Percentiles rank a stretch among this genome's conserved stretches.
Conservation (phyloP, 2,797 vertebrate genomes). For the Coregonus ussuriensis region DNA sequence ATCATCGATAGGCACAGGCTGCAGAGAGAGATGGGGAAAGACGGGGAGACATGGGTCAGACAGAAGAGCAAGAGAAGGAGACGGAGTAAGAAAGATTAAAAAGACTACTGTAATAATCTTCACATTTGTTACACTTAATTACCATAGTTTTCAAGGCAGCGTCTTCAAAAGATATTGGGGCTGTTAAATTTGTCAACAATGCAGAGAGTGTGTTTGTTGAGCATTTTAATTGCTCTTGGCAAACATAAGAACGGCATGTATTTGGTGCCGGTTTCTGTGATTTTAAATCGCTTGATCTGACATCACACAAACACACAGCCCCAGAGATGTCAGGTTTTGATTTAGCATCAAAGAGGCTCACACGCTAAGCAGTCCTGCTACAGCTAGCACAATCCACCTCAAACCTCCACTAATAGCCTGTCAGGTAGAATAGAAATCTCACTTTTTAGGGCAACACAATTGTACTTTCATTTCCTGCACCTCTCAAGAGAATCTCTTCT, state of each 20-base stretch:
- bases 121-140: conserved; percentile 22
- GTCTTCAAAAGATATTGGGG: conserved; percentile 52
- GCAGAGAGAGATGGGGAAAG: conserved; percentile 27
- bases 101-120: conserved; percentile 52
- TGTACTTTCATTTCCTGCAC: conserved; percentile 32
- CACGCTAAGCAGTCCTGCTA: conserved; percentile 53
- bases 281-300: conserved; percentile 68
- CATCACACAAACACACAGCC: conserved; percentile 67
- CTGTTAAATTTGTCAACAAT: conserved; percentile 46
- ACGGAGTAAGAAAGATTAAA: conserved; percentile 42
- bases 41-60: background rate
- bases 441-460: conserved; percentile 45
- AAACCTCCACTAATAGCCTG: conserved; percentile 59
- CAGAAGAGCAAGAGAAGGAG: conserved; percentile 5
- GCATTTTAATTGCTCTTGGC: conserved; percentile 61
- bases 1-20: conserved; percentile 96
- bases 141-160: conserved; percentile 38
- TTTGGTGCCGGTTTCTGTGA: conserved; percentile 62
- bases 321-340: conserved; percentile 64
- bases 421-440: conserved; percentile 50
- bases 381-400: conserved; percentile 58
- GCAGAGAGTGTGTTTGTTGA: conserved; percentile 35
- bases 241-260: conserved; percentile 48
- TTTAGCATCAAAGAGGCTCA: conserved; percentile 64
- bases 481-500: conserved; percentile 32